Evolutionary conservation across 2,113 vertebrate species (phyloP).

Genomic region (Peucedramus taeniatus): DNA sequence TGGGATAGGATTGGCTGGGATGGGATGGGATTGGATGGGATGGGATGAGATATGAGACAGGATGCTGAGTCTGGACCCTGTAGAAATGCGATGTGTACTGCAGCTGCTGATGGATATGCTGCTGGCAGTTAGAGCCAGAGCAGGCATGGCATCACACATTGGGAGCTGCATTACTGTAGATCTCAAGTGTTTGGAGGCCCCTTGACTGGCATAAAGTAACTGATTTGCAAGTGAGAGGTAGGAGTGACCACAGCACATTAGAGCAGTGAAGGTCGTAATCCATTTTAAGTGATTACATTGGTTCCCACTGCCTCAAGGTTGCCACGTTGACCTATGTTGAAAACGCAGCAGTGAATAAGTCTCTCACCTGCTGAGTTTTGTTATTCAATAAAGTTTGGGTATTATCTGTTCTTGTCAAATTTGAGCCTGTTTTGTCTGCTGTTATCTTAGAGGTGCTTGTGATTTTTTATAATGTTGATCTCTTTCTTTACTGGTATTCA

Average conservation of each 20-base stretch:
- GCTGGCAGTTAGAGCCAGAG: background rate
- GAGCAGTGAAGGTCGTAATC: background rate
- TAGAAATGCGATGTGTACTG: background rate
- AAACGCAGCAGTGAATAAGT: background rate
- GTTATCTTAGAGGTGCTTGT: background rate
- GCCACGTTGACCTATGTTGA: background rate
- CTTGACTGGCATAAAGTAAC: background rate
- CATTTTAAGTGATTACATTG: background rate
- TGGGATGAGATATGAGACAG: background rate
- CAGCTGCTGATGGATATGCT: background rate
- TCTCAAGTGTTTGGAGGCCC: background rate
- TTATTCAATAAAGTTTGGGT: background rate
- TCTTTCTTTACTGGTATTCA: background rate
- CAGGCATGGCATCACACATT: rapidly evolving
- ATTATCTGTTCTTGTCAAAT: background rate
- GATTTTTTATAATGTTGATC: background rate
- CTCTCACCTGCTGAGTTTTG: background rate
- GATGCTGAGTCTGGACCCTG: background rate
- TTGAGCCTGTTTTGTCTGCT: background rate
- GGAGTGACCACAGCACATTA: background rate
- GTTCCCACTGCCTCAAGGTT: rapidly evolving
- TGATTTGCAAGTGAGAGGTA: background rate
- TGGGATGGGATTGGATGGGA: background rate
- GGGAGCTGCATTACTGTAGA: rapidly evolving
- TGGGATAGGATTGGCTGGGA: background rate